These are phyloP conservation scores for Coccyzus lansbergi DNA, from an alignment of 2,797 vertebrate species.

Conservation along the genomic window DNA sequence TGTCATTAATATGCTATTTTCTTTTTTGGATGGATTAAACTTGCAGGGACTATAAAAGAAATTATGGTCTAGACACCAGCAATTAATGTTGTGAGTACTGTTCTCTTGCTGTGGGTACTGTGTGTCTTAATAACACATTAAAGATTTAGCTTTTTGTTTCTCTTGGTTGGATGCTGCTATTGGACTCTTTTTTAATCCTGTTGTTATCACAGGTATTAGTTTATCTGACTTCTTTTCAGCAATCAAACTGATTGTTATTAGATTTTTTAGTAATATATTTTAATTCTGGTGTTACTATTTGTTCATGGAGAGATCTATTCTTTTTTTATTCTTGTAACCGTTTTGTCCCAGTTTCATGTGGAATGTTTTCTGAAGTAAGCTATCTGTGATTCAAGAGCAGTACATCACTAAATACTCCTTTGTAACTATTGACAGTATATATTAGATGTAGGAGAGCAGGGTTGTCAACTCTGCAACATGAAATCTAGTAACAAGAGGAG, in stretches of 20 bases:
- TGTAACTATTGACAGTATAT: not conserved
- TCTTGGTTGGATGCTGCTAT: constrained; percentile 31
- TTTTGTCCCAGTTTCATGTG: not conserved
- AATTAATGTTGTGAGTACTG: constrained; percentile 28
- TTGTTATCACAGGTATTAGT: constrained; percentile 39
- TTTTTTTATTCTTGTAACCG: not conserved
- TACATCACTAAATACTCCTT: not conserved
- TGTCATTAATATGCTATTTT: not conserved
- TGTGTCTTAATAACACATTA: constrained; percentile 64
- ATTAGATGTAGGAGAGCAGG: not conserved
- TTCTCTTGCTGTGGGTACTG: constrained; percentile 43
- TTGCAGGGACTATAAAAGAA: not conserved
- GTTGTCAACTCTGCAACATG: not conserved
- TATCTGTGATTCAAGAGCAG: not conserved
- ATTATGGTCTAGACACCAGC: constrained; percentile 32
- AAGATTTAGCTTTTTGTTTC: constrained; percentile 58
- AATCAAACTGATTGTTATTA: constrained; percentile 66
- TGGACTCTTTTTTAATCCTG: constrained; percentile 2
- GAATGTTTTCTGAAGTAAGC: not conserved
- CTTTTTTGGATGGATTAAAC: constrained; percentile 5
- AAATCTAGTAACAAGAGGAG: not conserved
- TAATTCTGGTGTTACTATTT: constrained; percentile 53
- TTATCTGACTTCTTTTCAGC: constrained; percentile 44
- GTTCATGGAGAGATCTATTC: constrained; percentile 42
- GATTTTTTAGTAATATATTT: constrained; percentile 50